Percentiles rank a stretch among this genome's conserved stretches.
Conservation (phyloP, 2,113 vertebrate genomes). For the Stegastes partitus region DNA sequence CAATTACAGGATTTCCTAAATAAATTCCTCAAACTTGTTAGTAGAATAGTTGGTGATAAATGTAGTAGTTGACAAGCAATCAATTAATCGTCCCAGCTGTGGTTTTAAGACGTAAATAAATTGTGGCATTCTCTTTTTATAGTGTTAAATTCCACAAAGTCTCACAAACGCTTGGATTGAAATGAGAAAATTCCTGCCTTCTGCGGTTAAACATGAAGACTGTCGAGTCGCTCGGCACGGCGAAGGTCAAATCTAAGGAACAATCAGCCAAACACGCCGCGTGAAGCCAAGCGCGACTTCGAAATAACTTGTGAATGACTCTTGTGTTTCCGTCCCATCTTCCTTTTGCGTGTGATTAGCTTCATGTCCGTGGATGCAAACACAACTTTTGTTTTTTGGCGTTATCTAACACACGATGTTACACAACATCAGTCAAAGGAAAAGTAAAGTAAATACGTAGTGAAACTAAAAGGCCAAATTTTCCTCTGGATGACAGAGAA, state of each 20-base stretch:
- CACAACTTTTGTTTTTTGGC: background rate
- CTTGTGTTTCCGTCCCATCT: background rate
- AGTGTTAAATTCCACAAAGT: background rate
- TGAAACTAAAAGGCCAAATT: background rate
- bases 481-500: background rate
- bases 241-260: background rate
- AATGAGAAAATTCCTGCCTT: background rate
- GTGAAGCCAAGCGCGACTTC: background rate
- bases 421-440: background rate
- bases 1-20: too few relatives aligned
- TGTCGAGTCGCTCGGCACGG: background rate
- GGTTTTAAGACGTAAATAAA: too few relatives aligned
- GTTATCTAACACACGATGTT: constrained; percentile 14
- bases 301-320: background rate
- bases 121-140: too few relatives aligned
- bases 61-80: too few relatives aligned
- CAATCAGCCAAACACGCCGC: background rate
- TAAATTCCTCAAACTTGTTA: too few relatives aligned
- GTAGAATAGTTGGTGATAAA: too few relatives aligned
- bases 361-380: constrained; percentile 1
- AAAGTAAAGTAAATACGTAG: constrained; percentile 8
- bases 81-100: too few relatives aligned
- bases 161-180: background rate
- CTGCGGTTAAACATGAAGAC: background rate
- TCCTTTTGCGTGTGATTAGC: constrained; percentile 18